phyloP scores from a whole-genome alignment of 2,113 vertebrate genomes.

The Pterocles orientalis region DNA sequence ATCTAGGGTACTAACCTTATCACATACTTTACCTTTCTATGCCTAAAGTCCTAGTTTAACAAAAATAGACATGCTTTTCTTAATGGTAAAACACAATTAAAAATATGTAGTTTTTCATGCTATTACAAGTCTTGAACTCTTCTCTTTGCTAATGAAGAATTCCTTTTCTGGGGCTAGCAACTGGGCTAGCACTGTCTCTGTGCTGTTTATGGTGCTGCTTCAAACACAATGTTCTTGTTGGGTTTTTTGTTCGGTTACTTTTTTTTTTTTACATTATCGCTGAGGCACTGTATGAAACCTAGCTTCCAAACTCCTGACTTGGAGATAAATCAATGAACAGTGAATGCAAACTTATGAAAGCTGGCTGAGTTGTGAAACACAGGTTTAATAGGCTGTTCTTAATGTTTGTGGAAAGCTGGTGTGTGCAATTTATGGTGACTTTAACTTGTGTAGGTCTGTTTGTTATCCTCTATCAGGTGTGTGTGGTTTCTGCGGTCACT shows the following conservation, averaged over 20 bases:
- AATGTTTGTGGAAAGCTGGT: not conserved
- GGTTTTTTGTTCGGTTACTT: not conserved
- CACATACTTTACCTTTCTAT: not conserved
- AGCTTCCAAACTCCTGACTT: not conserved
- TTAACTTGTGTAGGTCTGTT: not conserved
- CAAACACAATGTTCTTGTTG: not conserved
- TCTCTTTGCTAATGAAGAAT: not conserved
- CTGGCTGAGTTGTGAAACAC: not conserved
- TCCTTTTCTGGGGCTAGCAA: not conserved
- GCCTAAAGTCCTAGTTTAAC: not conserved
- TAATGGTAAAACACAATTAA: not conserved
- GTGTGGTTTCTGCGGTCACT: not conserved
- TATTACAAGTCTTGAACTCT: not conserved
- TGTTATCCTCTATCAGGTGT: not conserved
- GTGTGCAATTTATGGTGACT: not conserved
- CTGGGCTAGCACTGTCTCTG: not conserved
- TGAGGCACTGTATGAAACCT: not conserved
- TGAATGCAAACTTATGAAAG: not conserved
- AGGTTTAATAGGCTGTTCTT: not conserved
- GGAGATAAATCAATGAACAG: not conserved
- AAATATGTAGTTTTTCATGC: not conserved
- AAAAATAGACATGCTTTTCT: not conserved
- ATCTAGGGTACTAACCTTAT: not conserved
- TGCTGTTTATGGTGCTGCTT: not conserved
- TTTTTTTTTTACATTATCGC: not conserved